Evolutionary conservation across 2,888 invertebrate genomes (phyloP), one percentile per base, ranked within the genome.

Genomic region (Perizoma flavofasciatum): DNA sequence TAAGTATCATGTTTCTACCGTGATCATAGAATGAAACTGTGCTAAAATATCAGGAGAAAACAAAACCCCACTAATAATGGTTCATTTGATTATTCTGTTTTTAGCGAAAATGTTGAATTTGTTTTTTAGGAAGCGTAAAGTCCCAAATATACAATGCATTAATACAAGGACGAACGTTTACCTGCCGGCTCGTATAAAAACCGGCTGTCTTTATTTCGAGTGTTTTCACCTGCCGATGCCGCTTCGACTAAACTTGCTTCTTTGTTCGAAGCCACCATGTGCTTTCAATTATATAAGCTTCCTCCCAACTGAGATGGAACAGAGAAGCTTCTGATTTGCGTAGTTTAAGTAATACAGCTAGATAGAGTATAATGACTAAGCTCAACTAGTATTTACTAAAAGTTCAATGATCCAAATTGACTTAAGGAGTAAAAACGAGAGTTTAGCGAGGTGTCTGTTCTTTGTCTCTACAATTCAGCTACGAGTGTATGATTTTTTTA

Each of bases 181-280:
- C 80, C 82, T 81, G 81, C 66, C 35, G 45, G 44, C 4, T 54
- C 61, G 45, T 51, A 65, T 22, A 53, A 81, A 81, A 76, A 70
- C 68, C 52, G 75, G 70, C 68, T 66, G 67, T 71, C 71, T 70
- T 71, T 77, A 75, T 78, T 79, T 77, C 70, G 72, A 74, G 71
- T 71, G 66, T 79, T 75, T 81, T 82, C 88, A 88, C 88, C 88
- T 88, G 88, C 82, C 71, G 59, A 47, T 88, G 88, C 82, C 71
- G 59, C 47, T 22, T 37, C 53, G 11, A 50, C 33, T 44, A 41
- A 61, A 65, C 69, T 65, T 52, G 61, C 46, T 65, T 62, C 58
- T 63, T 65, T 63, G 65, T 63, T 63, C 52, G 47, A 72, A 69
- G 61, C 66, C 63, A 66, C 72, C 75, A 74, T 72, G 66, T 79